Base-by-base conservation (phyloP, 2,113 vertebrate genomes). In the Struthidea cinerea region DNA sequence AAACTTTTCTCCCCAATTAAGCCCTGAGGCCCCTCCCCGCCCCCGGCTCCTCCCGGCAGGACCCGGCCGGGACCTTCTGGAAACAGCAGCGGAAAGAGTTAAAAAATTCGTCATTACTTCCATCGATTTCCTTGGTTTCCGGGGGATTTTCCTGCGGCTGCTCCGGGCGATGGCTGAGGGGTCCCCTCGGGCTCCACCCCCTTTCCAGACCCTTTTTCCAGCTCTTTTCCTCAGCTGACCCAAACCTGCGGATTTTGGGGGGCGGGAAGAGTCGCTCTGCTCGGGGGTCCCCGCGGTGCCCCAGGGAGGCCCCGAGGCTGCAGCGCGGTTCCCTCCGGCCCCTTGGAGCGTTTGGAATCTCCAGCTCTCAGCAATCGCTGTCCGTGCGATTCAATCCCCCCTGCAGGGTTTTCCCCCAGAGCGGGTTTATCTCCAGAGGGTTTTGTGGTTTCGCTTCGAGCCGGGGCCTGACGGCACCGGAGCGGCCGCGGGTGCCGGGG, bases 31-130 rank as follows among this genome's bases (percentile, higher is more conserved):
- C 23, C 8, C 18, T 27, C 18, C 35, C 30, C 5, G 1, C 8
- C 28, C 6, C 28, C 0, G 0, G 10, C 20, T 50, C 35, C 30
- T 50, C 13, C 30, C 1, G 1, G 23, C 47, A 41, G 46, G 35
- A 42, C 59, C 30, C 1, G 0, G 8, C 35, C 2, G 3, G 30
- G 37, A 42, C 30, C 37, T n/a, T 42, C 37, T 63, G 37, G 23
- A 52, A 78, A 41, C 46, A 33, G 74, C 12, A 61, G 28, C 0
- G 0, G n/a, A 61, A 77, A 50, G 46, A 7, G 17, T 50, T 41
- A 2, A 21, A 77, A 63, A 33, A 20, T 12, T 33, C 28, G 15
- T 61, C 28, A 39, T 39, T 49, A 33, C 37, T 61, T 39, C 6
- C 28, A 50, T 41, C 16, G 13, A 39, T 77, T 61, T 39, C 6